These are phyloP conservation scores for Sakesphorus luctuosus DNA, from an alignment of 2,113 vertebrate species.

Conservation along the genomic window DNA sequence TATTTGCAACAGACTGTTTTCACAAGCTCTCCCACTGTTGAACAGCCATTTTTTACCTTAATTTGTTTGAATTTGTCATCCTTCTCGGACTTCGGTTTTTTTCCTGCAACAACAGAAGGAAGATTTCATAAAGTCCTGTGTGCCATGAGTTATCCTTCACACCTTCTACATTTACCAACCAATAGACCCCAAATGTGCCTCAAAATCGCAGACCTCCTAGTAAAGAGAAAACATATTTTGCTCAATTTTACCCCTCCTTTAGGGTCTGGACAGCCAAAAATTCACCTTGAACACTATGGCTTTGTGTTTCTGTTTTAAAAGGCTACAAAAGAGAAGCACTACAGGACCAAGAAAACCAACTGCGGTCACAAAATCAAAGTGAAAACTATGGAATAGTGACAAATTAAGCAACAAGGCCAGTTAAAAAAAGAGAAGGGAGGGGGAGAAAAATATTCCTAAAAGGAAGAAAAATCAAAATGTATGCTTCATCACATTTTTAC, in stretches of 20 bases:
- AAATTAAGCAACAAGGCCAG: not conserved
- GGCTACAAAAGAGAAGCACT: not conserved
- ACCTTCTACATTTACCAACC: not conserved
- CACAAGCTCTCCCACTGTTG: not conserved
- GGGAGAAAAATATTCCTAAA: not conserved
- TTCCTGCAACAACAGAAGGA: conserved; percentile 74
- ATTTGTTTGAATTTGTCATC: conserved; percentile 82
- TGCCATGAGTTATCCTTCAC: not conserved
- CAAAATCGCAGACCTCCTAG: not conserved
- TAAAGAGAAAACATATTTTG: not conserved
- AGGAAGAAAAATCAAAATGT: not conserved
- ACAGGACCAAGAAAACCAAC: not conserved
- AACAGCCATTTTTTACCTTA: conserved; percentile 75
- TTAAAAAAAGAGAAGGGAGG: not conserved
- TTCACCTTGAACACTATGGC: not conserved
- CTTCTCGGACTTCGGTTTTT: conserved; percentile 81
- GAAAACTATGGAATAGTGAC: not conserved
- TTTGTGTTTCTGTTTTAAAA: not conserved
- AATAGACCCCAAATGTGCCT: not conserved
- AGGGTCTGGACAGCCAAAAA: not conserved
- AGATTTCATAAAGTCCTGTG: conserved; percentile 6
- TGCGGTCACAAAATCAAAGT: not conserved
- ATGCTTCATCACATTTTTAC: not conserved
- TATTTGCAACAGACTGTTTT: not conserved
- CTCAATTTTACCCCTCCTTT: not conserved